Conservation (phyloP, 2,797 vertebrate species). For the Lagorchestes hirsutus region DNA sequence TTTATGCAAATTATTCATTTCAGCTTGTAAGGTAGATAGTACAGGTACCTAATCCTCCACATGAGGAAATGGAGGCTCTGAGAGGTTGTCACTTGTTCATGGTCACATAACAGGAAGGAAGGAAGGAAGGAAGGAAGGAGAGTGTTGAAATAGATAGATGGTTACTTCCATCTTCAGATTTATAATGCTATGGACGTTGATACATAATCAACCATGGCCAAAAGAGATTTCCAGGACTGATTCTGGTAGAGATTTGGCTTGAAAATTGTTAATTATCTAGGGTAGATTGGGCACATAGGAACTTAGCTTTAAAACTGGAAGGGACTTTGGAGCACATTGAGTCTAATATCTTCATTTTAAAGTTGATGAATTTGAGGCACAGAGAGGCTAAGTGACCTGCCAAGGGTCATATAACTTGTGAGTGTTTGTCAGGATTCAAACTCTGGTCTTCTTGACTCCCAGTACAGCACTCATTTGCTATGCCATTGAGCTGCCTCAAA, state of each 20-base stretch:
- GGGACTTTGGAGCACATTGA: not conserved
- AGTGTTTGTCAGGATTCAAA: not conserved
- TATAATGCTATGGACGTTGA: not conserved
- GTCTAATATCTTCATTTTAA: not conserved
- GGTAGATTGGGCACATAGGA: conserved; percentile 20
- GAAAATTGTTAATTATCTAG: conserved; percentile 62
- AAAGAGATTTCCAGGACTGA: not conserved
- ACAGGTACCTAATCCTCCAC: not conserved
- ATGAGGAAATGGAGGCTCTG: not conserved
- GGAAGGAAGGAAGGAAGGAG: not conserved
- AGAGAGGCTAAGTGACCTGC: not conserved
- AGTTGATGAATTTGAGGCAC: not conserved
- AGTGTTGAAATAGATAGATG: not conserved
- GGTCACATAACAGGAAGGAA: not conserved
- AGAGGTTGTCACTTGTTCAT: not conserved
- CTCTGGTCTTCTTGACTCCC: not conserved
- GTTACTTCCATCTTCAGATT: not conserved
- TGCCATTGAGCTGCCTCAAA: not conserved
- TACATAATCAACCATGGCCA: conserved; percentile 14
- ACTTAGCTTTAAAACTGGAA: too few species aligned
- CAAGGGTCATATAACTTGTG: not conserved
- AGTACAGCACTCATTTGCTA: not conserved
- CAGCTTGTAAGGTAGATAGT: not conserved
- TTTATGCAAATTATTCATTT: not conserved
- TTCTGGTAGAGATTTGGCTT: conserved; percentile 64